These are phyloP conservation scores for Dasyornis broadbenti DNA, from an alignment of 2,113 vertebrate species.

Conservation along the genomic window DNA sequence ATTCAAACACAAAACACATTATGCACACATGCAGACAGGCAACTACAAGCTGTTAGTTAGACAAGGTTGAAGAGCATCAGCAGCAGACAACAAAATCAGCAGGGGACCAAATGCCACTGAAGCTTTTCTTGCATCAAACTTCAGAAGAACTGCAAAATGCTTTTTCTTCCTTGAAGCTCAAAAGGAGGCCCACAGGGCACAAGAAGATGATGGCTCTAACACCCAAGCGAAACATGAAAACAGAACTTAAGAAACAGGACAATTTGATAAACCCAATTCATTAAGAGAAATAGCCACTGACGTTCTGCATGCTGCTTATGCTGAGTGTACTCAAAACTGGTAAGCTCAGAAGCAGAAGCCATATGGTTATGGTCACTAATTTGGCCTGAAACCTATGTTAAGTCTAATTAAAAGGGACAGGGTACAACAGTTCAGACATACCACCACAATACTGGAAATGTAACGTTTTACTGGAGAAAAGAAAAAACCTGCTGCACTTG, in stretches of 20 bases:
- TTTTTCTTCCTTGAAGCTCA: not conserved
- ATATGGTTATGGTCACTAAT: not conserved
- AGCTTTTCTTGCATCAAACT: not conserved
- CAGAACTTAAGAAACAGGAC: not conserved
- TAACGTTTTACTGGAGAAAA: not conserved
- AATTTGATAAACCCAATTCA: not conserved
- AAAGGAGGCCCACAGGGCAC: not conserved
- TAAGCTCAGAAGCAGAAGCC: not conserved
- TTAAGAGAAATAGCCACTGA: not conserved
- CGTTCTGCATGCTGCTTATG: not conserved
- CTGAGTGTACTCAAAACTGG: not conserved
- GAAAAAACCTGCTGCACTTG: not conserved
- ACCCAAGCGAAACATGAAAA: not conserved
- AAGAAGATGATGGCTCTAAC: not conserved
- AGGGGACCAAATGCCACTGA: not conserved
- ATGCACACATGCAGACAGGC: accelerated
- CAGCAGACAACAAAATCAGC: not conserved
- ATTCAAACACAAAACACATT: not conserved
- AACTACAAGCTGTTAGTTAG: not conserved
- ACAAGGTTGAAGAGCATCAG: not conserved
- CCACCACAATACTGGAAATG: not conserved
- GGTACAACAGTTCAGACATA: not conserved
- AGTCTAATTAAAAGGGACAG: not conserved
- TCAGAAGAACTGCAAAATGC: not conserved
- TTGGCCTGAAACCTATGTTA: not conserved